phyloP scores from a whole-genome alignment of 1,140 invertebrate genomes.

The Gonatopus flavifemur region DNA sequence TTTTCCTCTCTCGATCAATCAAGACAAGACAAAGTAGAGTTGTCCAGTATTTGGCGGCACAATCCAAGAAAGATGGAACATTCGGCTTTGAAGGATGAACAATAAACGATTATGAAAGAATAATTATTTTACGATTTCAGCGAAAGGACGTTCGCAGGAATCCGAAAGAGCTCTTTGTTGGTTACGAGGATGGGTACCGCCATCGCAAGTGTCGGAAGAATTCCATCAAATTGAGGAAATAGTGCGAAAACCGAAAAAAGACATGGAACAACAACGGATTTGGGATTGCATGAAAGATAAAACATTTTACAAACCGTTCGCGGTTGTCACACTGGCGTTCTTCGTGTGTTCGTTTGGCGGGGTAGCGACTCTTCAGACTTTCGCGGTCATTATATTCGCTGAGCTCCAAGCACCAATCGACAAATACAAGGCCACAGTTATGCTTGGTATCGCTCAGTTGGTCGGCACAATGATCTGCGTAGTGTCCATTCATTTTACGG shows the following conservation, averaged over 20 bases:
- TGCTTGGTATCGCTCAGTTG: conserved; percentile 69
- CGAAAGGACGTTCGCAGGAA: conserved; percentile 62
- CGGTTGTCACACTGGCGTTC: conserved; percentile 66
- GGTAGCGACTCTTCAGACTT: conserved; percentile 70
- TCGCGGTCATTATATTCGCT: conserved; percentile 71
- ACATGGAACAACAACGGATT: conserved; percentile 18
- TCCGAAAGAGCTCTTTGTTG: conserved; percentile 63
- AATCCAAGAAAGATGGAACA: too few relatives aligned
- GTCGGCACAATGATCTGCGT: conserved; percentile 67
- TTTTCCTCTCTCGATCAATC: too few relatives aligned
- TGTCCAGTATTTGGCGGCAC: too few relatives aligned
- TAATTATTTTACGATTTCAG: conserved; percentile 38
- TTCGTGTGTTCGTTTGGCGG: conserved; percentile 74
- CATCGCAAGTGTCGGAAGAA: conserved; percentile 60
- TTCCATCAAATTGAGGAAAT: conserved; percentile 59
- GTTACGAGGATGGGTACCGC: conserved; percentile 67
- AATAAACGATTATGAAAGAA: too few relatives aligned
- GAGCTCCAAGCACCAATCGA: conserved; percentile 70
- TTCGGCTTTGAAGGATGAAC: too few relatives aligned
- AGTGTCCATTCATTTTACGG: conserved; percentile 66
- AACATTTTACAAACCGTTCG: conserved; percentile 66
- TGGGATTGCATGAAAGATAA: conserved; percentile 55
- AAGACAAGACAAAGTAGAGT: too few relatives aligned
- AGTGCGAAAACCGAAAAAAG: conserved; percentile 34
- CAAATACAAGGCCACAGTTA: conserved; percentile 71